Percentiles rank a stretch among this genome's conserved stretches.
Evolutionary conservation across 2,888 invertebrate species (phyloP).

Genomic region (Malthinus seriepunctatus): DNA sequence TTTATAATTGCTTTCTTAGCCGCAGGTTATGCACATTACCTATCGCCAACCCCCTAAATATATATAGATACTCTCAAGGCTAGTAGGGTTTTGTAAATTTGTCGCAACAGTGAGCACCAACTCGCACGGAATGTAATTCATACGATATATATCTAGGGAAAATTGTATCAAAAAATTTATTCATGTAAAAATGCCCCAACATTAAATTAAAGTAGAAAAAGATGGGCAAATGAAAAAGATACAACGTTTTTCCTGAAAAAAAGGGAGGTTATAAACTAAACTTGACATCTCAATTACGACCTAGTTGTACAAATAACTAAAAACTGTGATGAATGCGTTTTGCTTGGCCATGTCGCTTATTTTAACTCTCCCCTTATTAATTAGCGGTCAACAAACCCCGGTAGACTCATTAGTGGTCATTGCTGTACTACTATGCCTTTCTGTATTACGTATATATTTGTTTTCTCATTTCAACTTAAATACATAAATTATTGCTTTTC

Average conservation of each 20-base stretch:
- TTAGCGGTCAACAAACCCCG: conserved; percentile 32
- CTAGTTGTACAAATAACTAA: conserved; percentile 27
- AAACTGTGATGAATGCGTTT: conserved; percentile 29
- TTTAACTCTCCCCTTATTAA: conserved; percentile 29
- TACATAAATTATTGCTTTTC: conserved; percentile 28
- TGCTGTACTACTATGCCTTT: conserved; percentile 14
- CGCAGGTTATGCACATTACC: conserved; percentile 43
- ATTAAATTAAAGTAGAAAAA: too few species aligned
- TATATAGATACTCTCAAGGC: conserved; percentile 11
- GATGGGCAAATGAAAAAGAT: not conserved
- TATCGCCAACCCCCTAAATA: conserved; percentile 31
- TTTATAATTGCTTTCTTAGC: conserved; percentile 52
- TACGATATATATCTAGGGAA: conserved; percentile 41
- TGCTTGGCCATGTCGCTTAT: conserved; percentile 23
- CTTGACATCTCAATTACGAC: conserved; percentile 27
- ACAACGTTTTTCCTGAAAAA: conserved; percentile 6
- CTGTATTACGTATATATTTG: conserved; percentile 25
- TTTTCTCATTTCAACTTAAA: conserved; percentile 21
- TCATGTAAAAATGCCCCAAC: too few species aligned
- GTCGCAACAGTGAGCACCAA: conserved; percentile 43
- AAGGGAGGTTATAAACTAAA: conserved; percentile 19
- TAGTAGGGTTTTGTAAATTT: conserved; percentile 42
- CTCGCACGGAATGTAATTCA: conserved; percentile 43
- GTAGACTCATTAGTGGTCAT: conserved; percentile 33
- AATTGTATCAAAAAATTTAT: conserved; percentile 43